phyloP scores from a whole-genome alignment of 2,797 vertebrate species.

The Crenuchus spilurus region DNA sequence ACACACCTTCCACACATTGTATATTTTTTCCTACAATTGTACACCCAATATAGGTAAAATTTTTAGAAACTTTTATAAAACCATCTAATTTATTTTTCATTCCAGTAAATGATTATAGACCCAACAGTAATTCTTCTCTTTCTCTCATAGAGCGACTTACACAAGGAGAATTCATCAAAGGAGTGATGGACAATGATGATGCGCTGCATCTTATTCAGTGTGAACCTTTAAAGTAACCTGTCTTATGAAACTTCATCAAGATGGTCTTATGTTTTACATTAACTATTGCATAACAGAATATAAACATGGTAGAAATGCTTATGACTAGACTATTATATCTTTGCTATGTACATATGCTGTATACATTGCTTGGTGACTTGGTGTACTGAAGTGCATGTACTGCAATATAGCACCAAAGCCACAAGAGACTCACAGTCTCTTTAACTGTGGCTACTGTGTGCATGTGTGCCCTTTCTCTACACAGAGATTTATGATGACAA shows the following conservation, averaged over 20 bases:
- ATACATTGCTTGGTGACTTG: not conserved
- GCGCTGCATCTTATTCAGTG: slow-evolving; percentile 79
- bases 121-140: not conserved
- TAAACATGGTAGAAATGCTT: not conserved
- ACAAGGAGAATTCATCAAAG: slow-evolving; percentile 76
- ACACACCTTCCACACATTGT: too few relatives aligned
- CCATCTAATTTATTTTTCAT: not conserved
- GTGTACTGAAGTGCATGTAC: not conserved
- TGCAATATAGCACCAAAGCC: not conserved
- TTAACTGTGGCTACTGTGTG: not conserved
- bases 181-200: slow-evolving; percentile 66
- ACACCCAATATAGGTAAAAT: not conserved
- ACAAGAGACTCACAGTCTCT: not conserved
- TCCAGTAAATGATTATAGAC: too few relatives aligned
- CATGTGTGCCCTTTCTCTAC: not conserved
- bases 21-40: too few relatives aligned
- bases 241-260: not conserved
- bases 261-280: too few relatives aligned
- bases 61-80: not conserved
- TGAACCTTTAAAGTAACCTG: slow-evolving; percentile 55
- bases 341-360: slow-evolving; percentile 17
- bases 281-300: not conserved
- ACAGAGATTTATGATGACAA: too few relatives aligned
- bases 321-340: not conserved
- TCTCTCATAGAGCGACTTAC: slow-evolving; percentile 67